A percentile compares a stretch with the other conserved stretches of the same genome.
Conservation (phyloP, 1,140 invertebrate genomes). For the Leptopilina boulardi region DNA sequence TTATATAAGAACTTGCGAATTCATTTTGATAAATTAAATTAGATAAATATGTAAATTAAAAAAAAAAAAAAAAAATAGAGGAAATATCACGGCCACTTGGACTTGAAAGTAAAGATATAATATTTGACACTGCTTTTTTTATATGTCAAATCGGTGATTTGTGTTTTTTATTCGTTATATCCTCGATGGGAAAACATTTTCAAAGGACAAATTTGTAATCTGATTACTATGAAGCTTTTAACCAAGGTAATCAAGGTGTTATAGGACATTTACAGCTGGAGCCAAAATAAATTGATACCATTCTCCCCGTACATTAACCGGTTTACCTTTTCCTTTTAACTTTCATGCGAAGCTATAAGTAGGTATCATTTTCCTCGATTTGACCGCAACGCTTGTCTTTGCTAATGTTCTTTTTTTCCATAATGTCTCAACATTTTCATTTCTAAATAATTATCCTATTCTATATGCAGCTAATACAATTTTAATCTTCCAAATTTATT, state of each 20-base stretch:
- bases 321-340: slow-evolving; percentile 45
- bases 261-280: neutral
- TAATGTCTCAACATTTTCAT: neutral
- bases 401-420: neutral
- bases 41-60: too few species aligned
- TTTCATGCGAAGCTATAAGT: slow-evolving; percentile 28
- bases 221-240: slow-evolving; percentile 1
- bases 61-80: too few species aligned
- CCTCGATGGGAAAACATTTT: neutral
- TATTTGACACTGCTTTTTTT: neutral
- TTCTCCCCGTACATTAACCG: slow-evolving; percentile 30
- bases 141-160: neutral
- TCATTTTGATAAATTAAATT: too few species aligned
- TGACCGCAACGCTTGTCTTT: slow-evolving; percentile 1
- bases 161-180: neutral
- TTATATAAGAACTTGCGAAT: too few species aligned
- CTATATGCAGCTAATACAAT: too few species aligned
- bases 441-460: neutral
- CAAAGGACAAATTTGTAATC: slow-evolving; percentile 16
- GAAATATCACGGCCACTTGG: neutral
- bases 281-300: slow-evolving; percentile 34
- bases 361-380: slow-evolving; percentile 11
- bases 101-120: neutral
- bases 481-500: too few species aligned
- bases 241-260: neutral